A percentile compares a stretch with the other conserved stretches of the same genome.
These are phyloP conservation scores for Trochalopteron elliotii DNA, from an alignment of 2,113 vertebrate genomes.

Conservation along the genomic window DNA sequence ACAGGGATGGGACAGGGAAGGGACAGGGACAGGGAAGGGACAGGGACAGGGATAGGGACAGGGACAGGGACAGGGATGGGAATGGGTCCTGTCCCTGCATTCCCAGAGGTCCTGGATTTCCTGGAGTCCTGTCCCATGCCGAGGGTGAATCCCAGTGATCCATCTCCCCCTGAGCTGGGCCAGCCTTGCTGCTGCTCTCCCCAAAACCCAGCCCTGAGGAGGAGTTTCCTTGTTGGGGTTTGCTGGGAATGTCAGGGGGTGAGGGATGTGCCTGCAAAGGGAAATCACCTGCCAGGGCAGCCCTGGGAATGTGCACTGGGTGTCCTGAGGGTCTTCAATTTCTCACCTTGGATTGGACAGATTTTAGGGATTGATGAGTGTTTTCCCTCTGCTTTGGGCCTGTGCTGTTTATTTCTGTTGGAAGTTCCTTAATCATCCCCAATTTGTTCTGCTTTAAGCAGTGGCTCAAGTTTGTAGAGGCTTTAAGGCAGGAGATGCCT, in stretches of 20 bases:
- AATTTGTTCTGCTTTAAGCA: neutral
- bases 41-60: neutral
- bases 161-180: neutral
- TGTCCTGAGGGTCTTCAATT: neutral
- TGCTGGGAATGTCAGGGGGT: slow-evolving; percentile 10
- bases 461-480: neutral
- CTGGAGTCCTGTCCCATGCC: neutral
- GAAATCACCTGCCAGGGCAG: neutral
- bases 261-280: slow-evolving; percentile 33
- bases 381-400: neutral
- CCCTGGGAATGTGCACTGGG: neutral
- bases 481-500: neutral
- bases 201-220: neutral
- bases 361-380: neutral
- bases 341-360: neutral
- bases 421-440: neutral
- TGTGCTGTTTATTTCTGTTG: slow-evolving; percentile 6
- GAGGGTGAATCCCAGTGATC: neutral
- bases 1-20: too few species aligned
- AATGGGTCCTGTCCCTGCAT: neutral
- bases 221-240: neutral
- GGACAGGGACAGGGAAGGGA: too few species aligned
- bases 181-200: neutral
- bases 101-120: neutral
- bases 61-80: neutral